Conservation (phyloP, 2,113 vertebrate genomes). For the Fulmarus glacialis region DNA sequence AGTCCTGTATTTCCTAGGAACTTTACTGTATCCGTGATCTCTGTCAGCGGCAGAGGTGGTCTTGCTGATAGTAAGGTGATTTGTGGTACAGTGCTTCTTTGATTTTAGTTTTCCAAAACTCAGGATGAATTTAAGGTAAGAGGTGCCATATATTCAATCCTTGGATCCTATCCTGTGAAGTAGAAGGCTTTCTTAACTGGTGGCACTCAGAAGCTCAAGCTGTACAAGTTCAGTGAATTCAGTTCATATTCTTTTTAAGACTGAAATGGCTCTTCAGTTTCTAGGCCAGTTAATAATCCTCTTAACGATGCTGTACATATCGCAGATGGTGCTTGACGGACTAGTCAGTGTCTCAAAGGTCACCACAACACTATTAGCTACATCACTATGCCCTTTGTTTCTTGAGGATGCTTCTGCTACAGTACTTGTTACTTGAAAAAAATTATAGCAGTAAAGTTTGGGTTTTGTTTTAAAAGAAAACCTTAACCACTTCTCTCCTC, state of each 20-base stretch:
- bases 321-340: constrained; percentile 62
- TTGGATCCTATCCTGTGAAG: neutral
- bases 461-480: constrained; percentile 6
- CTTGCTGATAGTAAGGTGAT: neutral
- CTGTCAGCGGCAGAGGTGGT: neutral
- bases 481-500: neutral
- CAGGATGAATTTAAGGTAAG: neutral
- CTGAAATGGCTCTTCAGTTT: constrained; percentile 17
- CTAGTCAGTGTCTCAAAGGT: constrained; percentile 66
- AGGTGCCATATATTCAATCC: neutral
- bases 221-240: neutral
- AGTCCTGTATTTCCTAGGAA: neutral
- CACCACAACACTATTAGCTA: constrained; percentile 61
- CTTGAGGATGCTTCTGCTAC: constrained; percentile 44
- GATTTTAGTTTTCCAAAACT: neutral
- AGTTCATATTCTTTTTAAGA: neutral
- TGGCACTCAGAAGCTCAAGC: neutral
- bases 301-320: constrained; percentile 47
- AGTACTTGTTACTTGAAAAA: constrained; percentile 32
- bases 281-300: constrained; percentile 49
- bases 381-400: constrained; percentile 60
- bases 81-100: neutral
- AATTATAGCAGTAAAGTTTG: constrained; percentile 24
- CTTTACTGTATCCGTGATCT: neutral
- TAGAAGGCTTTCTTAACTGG: neutral